These are phyloP conservation scores for Nomada fucata DNA, from an alignment of 2,888 invertebrate genomes.

Conservation along the genomic window DNA sequence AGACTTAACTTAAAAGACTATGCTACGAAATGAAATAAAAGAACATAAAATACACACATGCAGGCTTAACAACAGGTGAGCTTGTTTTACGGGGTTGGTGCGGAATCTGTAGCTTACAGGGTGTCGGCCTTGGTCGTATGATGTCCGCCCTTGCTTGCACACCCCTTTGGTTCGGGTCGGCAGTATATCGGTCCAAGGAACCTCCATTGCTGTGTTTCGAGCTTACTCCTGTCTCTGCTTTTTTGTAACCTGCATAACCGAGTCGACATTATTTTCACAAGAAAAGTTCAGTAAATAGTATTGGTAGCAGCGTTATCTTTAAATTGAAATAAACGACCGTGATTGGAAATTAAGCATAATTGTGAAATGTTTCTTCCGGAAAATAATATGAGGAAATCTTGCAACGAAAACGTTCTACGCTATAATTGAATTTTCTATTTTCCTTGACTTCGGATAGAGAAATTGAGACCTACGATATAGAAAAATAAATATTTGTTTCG, in stretches of 20 bases:
- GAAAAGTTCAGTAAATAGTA: constrained; percentile 9
- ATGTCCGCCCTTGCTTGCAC: constrained; percentile 90
- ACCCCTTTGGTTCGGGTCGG: constrained; percentile 91
- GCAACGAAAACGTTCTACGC: no score
- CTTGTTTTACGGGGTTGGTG: constrained; percentile 81
- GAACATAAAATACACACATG: constrained; percentile 82
- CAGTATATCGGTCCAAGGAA: constrained; percentile 89
- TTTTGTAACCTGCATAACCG: constrained; percentile 82
- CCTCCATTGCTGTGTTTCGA: constrained; percentile 84
- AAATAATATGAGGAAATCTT: no score
- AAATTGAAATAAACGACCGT: background rate
- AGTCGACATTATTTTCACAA: constrained; percentile 41
- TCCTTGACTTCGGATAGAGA: no score
- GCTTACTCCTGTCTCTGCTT: constrained; percentile 80
- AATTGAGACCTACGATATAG: no score
- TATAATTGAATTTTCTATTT: no score
- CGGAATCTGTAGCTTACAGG: constrained; percentile 85
- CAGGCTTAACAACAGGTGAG: constrained; percentile 81
- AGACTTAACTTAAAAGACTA: background rate
- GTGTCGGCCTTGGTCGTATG: constrained; percentile 89
- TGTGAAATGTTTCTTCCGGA: no score
- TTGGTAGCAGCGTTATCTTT: background rate
- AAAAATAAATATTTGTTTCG: no score
- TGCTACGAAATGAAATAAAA: constrained; percentile 54
- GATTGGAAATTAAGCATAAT: no score